Conservation (phyloP, 1,140 invertebrate genomes). For the Ceratosolen solmsi region DNA sequence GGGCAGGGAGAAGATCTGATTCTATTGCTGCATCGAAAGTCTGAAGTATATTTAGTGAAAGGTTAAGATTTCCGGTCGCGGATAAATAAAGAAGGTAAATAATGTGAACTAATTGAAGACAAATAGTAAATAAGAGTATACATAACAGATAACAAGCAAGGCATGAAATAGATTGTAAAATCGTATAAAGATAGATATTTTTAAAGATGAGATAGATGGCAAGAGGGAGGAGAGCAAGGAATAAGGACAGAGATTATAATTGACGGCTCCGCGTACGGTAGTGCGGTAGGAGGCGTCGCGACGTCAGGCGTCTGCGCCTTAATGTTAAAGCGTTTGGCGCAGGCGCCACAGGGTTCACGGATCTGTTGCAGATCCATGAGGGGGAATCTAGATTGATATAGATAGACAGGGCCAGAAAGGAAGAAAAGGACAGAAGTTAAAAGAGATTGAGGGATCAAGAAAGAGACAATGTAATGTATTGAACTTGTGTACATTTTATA, state of each 20-base stretch:
- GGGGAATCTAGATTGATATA: not conserved
- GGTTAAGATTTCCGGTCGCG: not conserved
- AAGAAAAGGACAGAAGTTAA: not conserved
- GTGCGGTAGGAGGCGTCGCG: conserved; percentile 47
- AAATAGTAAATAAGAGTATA: too few relatives aligned
- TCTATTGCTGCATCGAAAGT: not conserved
- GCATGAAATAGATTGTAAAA: not conserved
- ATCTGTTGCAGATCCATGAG: not conserved
- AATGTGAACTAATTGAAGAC: too few relatives aligned
- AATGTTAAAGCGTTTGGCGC: not conserved
- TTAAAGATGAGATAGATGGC: not conserved
- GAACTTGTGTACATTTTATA: not conserved
- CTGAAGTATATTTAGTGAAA: not conserved
- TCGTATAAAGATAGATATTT: not conserved
- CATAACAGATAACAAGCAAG: too few relatives aligned
- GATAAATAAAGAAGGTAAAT: too few relatives aligned
- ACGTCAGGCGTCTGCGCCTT: conserved; percentile 60
- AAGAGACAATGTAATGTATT: not conserved
- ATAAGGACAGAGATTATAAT: conserved; percentile 15
- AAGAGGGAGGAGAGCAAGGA: not conserved
- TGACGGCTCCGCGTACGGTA: too few relatives aligned
- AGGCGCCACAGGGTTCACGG: not conserved
- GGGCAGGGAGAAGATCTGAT: not conserved
- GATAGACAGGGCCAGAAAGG: not conserved
- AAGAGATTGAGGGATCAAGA: not conserved